These are phyloP conservation scores for Poecilia latipinna DNA, from an alignment of 2,113 vertebrate species.

Conservation along the genomic window DNA sequence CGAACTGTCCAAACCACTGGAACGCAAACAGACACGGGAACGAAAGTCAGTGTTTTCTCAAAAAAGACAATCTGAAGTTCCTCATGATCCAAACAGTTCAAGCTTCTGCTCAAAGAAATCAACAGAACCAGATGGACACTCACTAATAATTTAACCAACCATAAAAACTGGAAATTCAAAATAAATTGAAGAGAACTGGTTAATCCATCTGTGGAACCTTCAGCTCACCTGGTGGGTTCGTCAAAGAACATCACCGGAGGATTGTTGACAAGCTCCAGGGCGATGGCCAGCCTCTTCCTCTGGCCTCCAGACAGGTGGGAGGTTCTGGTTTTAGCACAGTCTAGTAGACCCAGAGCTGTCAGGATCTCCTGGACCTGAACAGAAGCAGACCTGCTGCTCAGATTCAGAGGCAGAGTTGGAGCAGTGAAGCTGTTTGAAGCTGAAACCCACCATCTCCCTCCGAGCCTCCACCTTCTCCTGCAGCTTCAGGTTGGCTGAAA, in stretches of 20 bases:
- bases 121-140: background rate
- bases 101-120: background rate
- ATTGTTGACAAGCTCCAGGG: conserved; percentile 96
- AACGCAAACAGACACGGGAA: background rate
- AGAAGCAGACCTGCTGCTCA: background rate
- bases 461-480: conserved; percentile 93
- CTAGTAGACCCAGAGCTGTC: conserved; percentile 90
- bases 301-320: conserved; percentile 91
- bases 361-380: conserved; percentile 92
- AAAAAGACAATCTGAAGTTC: background rate
- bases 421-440: background rate
- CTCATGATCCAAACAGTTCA: background rate
- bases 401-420: background rate
- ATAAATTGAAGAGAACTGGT: background rate
- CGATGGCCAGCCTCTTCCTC: conserved; percentile 94
- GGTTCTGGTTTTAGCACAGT: conserved; percentile 90
- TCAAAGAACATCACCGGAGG: conserved; percentile 98
- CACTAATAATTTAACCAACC: background rate
- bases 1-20: conserved; percentile 92
- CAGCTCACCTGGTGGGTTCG: conserved; percentile 91
- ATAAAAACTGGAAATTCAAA: background rate
- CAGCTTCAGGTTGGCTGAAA: conserved; percentile 94
- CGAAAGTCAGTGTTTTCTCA: background rate
- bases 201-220: background rate
- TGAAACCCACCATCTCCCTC: conserved; percentile 87